Evolutionary conservation across 2,113 vertebrate genomes (phyloP), one percentile per base, ranked within the genome.

Genomic region (Sinocyclocheilus anshuiensis): DNA sequence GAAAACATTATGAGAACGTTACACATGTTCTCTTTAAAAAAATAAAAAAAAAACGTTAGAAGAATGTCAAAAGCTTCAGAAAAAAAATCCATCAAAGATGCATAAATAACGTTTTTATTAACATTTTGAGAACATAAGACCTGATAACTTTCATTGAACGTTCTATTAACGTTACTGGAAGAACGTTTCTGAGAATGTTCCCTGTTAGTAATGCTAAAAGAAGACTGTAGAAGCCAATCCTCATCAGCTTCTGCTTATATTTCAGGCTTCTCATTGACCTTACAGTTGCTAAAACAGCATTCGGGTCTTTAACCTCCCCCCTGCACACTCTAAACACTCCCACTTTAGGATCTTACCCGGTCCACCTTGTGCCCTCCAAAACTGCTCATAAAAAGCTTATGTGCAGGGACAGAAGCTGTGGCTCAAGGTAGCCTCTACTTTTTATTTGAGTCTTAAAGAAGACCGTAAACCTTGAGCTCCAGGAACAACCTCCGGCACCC

Each of bases 371-470:
- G 83, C 82, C 77, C 90, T 90, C 90, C 91, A 89, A 91, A 90
- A 90, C 83, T 81, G 81, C 90, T 90, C 89, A 91, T 93, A 94
- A 93, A 93, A 92, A 81, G 84, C 89, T 91, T 88, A 90, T 91
- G 91, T 86, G 84, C 90, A 86, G 90, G 91, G 91, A 92, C 91
- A 83, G 90, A 93, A 93, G 89, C 91, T 89, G 33, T 87, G 88
- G 90, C 87, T 88, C 91, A 91, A 91, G 92, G 91, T 93, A 92
- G 91, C 90, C 90, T 90, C 91, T 75, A 53, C 84, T 89, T 94
- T 94, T 94, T 93, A 93, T 91, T 89, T 87, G 90, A 87, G 91
- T 92, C 91, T 92, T 94, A 92, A 94, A 94, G 90, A 93, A 86
- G 88, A 91, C 91, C 77, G 89, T 94, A 95, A 95, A 95, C 90